Percentiles rank a stretch among this genome's conserved stretches.
These are phyloP conservation scores for Catostomus latipinnis DNA, from an alignment of 2,797 vertebrate genomes.

Conservation along the genomic window DNA sequence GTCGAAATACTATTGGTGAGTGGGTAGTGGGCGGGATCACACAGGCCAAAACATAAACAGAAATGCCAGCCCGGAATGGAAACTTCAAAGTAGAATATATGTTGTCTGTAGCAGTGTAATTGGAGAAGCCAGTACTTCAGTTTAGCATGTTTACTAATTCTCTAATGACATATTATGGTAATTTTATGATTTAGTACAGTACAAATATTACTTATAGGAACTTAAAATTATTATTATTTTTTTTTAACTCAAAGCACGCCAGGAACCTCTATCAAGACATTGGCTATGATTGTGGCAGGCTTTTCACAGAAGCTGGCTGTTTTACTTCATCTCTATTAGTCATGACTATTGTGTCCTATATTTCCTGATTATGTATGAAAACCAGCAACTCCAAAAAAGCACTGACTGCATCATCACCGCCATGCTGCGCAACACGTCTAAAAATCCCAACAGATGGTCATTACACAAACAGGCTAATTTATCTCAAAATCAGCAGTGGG, in stretches of 20 bases:
- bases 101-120: too few species aligned
- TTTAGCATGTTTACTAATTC: too few species aligned
- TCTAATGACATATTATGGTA: too few species aligned
- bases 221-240: too few species aligned
- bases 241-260: background rate
- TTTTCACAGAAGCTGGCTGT: constrained; percentile 39
- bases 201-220: too few species aligned
- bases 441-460: constrained; percentile 61
- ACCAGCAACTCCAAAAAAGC: constrained; percentile 55
- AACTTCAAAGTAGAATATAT: too few species aligned
- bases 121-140: too few species aligned
- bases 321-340: constrained; percentile 66
- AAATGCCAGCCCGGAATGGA: too few species aligned
- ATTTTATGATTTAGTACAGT: too few species aligned
- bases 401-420: background rate
- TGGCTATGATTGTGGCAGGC: constrained; percentile 5
- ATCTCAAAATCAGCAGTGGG: constrained; percentile 59
- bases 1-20: too few species aligned
- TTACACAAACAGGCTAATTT: constrained; percentile 64
- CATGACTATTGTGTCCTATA: constrained; percentile 80
- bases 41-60: too few species aligned
- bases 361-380: constrained; percentile 80
- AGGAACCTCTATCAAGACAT: background rate
- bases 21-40: too few species aligned
- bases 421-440: constrained; percentile 57